Evolutionary conservation across 2,113 vertebrate genomes (phyloP).

Genomic region (Tachycineta bicolor): DNA sequence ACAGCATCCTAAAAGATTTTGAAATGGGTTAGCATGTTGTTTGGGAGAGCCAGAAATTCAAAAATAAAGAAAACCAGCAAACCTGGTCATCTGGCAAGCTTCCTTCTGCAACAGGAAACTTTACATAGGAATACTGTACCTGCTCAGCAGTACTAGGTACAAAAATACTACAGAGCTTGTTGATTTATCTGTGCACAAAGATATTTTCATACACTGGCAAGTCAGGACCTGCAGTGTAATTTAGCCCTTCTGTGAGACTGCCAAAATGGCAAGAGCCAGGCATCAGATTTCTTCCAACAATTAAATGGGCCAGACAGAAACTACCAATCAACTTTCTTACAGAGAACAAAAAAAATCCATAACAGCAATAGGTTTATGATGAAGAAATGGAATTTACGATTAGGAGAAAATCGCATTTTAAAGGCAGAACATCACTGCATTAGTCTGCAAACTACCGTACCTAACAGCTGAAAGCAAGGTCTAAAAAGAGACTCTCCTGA

Average conservation of each 20-base stretch:
- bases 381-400: neutral
- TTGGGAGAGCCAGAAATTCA: neutral
- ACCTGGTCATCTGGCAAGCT: neutral
- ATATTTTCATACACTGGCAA: constrained; percentile 34
- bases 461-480: neutral
- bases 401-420: neutral
- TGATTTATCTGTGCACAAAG: neutral
- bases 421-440: neutral
- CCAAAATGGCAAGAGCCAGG: constrained; percentile 11
- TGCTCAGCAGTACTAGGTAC: neutral
- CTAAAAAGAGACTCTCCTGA: neutral
- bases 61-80: neutral
- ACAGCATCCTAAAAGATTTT: neutral
- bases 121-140: neutral
- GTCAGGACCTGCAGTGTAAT: neutral
- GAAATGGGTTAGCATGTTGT: neutral
- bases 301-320: constrained; percentile 34
- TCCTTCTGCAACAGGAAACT: neutral
- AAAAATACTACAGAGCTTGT: neutral
- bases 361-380: neutral
- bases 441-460: neutral
- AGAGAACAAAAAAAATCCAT: neutral
- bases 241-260: neutral
- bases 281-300: constrained; percentile 45
- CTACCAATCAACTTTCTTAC: neutral